Evolutionary conservation across 2,797 vertebrate species (phyloP).

Genomic region (Muscicapa striata): DNA sequence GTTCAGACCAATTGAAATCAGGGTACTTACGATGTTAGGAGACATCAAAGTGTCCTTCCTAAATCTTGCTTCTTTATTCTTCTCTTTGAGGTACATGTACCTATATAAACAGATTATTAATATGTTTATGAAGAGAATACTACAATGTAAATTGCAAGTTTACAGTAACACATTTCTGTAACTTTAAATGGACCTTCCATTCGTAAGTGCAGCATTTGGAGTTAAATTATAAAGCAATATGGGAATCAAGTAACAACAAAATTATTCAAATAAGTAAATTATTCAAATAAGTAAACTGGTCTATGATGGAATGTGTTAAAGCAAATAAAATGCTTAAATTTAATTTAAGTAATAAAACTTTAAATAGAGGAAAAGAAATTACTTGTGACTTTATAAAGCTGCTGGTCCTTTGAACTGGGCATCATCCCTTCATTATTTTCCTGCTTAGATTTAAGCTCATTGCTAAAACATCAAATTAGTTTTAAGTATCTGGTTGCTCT

Average conservation of each 20-base stretch:
- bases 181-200: slow-evolving; percentile 37
- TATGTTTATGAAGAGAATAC: background rate
- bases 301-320: background rate
- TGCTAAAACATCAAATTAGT: background rate
- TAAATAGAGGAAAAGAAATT: background rate
- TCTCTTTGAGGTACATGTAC: background rate
- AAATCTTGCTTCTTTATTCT: slow-evolving; percentile 21
- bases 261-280: slow-evolving; percentile 41
- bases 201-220: background rate
- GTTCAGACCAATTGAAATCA: background rate
- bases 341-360: background rate
- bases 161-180: background rate
- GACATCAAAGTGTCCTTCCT: slow-evolving; percentile 11
- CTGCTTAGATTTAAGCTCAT: background rate
- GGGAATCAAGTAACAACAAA: background rate
- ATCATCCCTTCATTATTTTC: background rate
- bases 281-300: background rate
- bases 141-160: background rate
- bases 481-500: background rate
- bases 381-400: background rate
- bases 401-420: background rate
- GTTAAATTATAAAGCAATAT: slow-evolving; percentile 14
- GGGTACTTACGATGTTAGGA: background rate
- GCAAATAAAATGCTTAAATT: background rate
- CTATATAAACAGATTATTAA: background rate